phyloP scores from a whole-genome alignment of 2,797 vertebrate genomes.

The Muscicapa striata region DNA sequence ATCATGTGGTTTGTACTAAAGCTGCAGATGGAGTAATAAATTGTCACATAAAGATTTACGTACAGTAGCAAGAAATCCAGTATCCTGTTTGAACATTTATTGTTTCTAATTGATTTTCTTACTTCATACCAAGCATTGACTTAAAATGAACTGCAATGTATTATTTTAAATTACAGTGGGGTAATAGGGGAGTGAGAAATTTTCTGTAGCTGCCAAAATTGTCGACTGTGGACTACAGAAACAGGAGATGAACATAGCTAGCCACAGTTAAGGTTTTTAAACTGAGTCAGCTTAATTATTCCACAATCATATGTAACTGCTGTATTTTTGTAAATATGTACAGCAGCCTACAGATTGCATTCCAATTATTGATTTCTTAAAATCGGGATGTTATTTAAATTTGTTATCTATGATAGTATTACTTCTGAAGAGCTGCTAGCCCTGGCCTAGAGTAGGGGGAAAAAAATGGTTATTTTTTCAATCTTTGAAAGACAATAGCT shows the following conservation, averaged over 20 bases:
- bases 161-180: neutral
- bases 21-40: neutral
- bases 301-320: neutral
- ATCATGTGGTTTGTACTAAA: neutral
- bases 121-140: neutral
- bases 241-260: neutral
- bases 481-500: neutral
- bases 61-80: neutral
- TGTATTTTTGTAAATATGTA: neutral
- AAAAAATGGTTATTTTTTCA: neutral
- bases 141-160: neutral
- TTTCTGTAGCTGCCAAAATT: neutral
- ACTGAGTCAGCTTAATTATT: neutral
- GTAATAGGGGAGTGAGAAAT: neutral
- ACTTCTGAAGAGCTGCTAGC: neutral
- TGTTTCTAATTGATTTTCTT: neutral
- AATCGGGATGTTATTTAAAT: neutral
- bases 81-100: neutral
- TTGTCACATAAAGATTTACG: neutral
- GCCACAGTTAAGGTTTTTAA: neutral
- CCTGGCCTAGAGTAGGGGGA: neutral
- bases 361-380: neutral
- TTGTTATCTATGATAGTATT: neutral
- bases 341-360: neutral
- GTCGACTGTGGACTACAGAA: neutral